These are phyloP conservation scores for Drosophila kepulauana DNA, from an alignment of 1,140 invertebrate genomes.

Conservation along the genomic window DNA sequence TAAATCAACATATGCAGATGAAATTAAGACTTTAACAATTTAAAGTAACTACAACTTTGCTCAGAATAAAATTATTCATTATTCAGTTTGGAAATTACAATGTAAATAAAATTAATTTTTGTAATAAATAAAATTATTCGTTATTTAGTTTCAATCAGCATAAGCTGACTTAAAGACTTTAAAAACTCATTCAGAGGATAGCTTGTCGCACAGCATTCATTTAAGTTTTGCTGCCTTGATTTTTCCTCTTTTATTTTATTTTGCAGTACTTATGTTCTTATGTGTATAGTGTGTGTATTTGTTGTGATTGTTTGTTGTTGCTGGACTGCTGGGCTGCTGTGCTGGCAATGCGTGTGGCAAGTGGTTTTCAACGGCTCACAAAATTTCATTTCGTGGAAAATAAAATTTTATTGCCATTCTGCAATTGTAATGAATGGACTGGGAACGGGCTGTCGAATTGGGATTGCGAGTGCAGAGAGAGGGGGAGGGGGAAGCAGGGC, in stretches of 20 bases:
- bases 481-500: background rate
- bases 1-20: no score
- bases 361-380: slow-evolving; percentile 75
- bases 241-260: slow-evolving; percentile 14
- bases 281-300: slow-evolving; percentile 32
- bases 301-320: slow-evolving; percentile 19
- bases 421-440: slow-evolving; percentile 46
- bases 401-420: slow-evolving; percentile 79
- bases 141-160: no score
- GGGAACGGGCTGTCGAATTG: background rate
- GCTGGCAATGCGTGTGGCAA: slow-evolving; percentile 43
- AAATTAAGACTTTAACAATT: no score
- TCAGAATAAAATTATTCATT: no score
- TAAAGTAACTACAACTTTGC: no score
- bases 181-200: background rate
- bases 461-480: background rate
- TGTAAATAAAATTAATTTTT: no score
- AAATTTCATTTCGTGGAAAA: slow-evolving; percentile 81
- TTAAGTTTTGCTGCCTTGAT: background rate
- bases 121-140: no score
- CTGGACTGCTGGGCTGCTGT: background rate
- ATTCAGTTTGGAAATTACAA: no score
- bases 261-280: slow-evolving; percentile 28
- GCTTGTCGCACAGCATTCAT: background rate
- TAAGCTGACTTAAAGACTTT: no score